phyloP scores from a whole-genome alignment of 2,113 vertebrate genomes.

The Microcebus ravelobensis region DNA sequence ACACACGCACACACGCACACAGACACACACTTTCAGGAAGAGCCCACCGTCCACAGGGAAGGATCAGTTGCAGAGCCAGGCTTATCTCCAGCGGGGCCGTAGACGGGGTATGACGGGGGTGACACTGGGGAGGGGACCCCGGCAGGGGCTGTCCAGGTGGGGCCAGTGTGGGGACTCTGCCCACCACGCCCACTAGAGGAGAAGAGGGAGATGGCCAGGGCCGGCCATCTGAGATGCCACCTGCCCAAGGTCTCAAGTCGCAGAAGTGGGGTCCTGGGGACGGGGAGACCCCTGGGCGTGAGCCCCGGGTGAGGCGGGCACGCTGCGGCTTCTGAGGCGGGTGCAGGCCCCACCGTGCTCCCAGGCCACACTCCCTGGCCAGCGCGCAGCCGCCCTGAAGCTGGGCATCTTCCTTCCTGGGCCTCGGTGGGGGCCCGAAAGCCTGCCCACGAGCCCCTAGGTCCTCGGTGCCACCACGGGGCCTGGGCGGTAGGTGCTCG shows the following conservation, averaged over 20 bases:
- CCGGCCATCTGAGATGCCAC: neutral
- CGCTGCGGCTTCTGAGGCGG: too few species aligned
- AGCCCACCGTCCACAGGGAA: too few species aligned
- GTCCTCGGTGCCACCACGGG: fast-evolving
- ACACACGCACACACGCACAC: neutral
- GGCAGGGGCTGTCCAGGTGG: neutral
- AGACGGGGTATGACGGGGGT: too few species aligned
- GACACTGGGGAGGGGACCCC: neutral
- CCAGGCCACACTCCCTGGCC: neutral
- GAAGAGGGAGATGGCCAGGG: neutral
- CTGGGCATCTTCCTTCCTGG: neutral
- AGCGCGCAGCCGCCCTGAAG: neutral
- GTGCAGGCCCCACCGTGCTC: fast-evolving
- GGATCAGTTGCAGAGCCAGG: too few species aligned
- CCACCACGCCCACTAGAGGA: neutral
- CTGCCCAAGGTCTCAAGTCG: neutral
- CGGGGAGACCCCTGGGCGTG: neutral
- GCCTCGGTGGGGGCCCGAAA: too few species aligned
- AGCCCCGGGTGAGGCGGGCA: neutral
- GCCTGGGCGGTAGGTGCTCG: fast-evolving
- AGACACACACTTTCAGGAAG: neutral
- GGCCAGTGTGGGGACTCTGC: neutral
- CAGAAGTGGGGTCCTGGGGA: neutral
- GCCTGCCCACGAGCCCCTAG: neutral
- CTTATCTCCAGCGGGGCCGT: too few species aligned